Evolutionary conservation across 2,113 vertebrate species (phyloP), one percentile per base, ranked within the genome.

Genomic region (Microcebus jonahi): DNA sequence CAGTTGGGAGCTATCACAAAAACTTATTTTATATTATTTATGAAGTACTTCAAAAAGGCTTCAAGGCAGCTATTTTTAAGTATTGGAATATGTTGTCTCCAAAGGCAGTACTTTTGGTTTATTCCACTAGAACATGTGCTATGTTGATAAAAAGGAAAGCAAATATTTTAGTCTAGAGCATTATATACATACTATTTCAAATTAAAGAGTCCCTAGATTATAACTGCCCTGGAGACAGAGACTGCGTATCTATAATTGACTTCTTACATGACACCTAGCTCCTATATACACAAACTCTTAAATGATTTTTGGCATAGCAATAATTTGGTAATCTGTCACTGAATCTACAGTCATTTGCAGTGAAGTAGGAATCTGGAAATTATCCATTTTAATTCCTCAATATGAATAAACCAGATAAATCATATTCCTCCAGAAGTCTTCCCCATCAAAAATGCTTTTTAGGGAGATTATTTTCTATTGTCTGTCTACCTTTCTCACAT

Each of bases 381-480:
- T 79, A 90, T 39, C 23, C 11, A 18, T 73, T 89, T 96, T 84
- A 92, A 79, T 85, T 92, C 45, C 29, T 91, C 57, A 34, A 6
- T 91, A 39, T 96, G 73, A 95, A 90, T 88, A 95, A 95, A 77
- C 48, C 73, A 96, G 45, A 82, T 79, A 95, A 96, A 84, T 95
- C 55, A 82, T 34, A 85, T 85, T 92, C 5, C 73, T 48, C 50
- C 48, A 71, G 73, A 97, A 80, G 5, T n/a, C 27, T 29, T 14
- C 45, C 17, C 59, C 21, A 20, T 42, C 76, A 65, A 91, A 88
- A 75, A 87, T 65, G 5, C 15, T 79, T 94, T 77, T 88, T 75
- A 93, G 83, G 25, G 14, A 88, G 11, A 68, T 80, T 76, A 73
- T 90, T 87, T 83, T 92, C 29, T 87, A 63, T 57, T 86, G 13